Conservation (phyloP, 2,888 invertebrate species). For the Drosophila colorata region DNA sequence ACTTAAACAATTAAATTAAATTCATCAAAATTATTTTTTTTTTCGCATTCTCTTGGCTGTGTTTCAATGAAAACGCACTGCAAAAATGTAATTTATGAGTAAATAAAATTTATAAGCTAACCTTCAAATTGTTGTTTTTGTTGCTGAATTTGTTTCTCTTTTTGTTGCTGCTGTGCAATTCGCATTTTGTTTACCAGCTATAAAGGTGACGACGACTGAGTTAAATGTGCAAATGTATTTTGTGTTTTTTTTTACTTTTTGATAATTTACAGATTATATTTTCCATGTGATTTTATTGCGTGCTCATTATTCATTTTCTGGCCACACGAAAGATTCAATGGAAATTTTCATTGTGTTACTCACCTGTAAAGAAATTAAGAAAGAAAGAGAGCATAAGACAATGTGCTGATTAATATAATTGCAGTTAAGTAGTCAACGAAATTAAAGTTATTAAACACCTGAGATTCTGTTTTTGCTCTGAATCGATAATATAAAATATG, state of each 20-base stretch:
- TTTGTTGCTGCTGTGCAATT: slow-evolving; percentile 33
- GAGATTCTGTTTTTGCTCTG: background rate
- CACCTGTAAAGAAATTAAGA: slow-evolving; percentile 53
- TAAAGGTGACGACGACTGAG: slow-evolving; percentile 40
- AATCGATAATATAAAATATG: too few species aligned
- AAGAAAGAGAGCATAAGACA: slow-evolving; percentile 4
- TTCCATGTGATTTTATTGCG: slow-evolving; percentile 30
- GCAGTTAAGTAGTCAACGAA: slow-evolving; percentile 5
- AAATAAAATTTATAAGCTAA: slow-evolving; percentile 67
- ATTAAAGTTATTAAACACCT: background rate
- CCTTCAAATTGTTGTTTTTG: slow-evolving; percentile 49
- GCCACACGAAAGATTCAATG: slow-evolving; percentile 14
- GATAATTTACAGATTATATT: slow-evolving; percentile 30
- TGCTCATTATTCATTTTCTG: slow-evolving; percentile 28
- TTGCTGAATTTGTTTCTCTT: slow-evolving; percentile 24
- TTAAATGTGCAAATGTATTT: slow-evolving; percentile 37
- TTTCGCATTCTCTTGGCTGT: slow-evolving; percentile 33
- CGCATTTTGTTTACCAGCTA: slow-evolving; percentile 67
- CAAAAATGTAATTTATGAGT: slow-evolving; percentile 58
- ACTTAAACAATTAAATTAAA: slow-evolving; percentile 34
- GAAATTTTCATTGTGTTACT: slow-evolving; percentile 54
- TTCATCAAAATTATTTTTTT: slow-evolving; percentile 32
- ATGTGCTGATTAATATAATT: slow-evolving; percentile 34
- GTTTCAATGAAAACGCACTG: slow-evolving; percentile 60
- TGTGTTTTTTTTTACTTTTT: slow-evolving; percentile 3